Base-by-base conservation (phyloP, 1,140 invertebrate species). In the Scaptomyza graminum region DNA sequence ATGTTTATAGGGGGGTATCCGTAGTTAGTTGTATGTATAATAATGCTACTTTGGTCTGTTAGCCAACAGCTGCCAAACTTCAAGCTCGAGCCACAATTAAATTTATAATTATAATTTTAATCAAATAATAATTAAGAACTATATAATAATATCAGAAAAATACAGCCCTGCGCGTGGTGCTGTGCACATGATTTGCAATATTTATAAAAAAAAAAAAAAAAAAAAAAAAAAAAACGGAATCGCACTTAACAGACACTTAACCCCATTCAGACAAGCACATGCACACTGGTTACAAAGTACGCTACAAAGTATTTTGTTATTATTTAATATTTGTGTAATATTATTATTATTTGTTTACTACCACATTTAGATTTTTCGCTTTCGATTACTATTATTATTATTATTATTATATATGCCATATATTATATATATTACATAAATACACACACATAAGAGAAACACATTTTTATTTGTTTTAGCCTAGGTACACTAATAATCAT, bases 371-470 rank as follows among this genome's bases (percentile, higher is more conserved):
- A 55, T 43, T 41, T 41, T 41, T 13, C 12, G 31, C 1, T 31
- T 31, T 31, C 1, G 3, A 31, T 3, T 25, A 31, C 6, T 31
- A 31, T 31, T 7, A n/a, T 43, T 28, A 57, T 65, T 31, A 34
- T 34, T 9, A 34, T 34, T 34, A 18, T 43, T 15, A 57, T 65
- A 47, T 16, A 28, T 51, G 11, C 22, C 22, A 49, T 49, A 41
- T 41, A 50, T 59, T 41, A 66, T 64, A 71, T 65, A 74, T 71
- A 43, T 78, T 82, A 83, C 79, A 82, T 82, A 82, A 79, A 83
- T 83, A 79, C 79, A 82, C 75, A 37, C 37, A 79, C 70, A 83
- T 82, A 82, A 82, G 79, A 82, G 79, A 82, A 79, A 82, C 71
- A 55, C 65, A 51, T 59, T 46, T 59, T 46, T 71, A 56, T 64